phyloP scores from a whole-genome alignment of 2,113 vertebrate genomes.

The Dipodomys merriami region DNA sequence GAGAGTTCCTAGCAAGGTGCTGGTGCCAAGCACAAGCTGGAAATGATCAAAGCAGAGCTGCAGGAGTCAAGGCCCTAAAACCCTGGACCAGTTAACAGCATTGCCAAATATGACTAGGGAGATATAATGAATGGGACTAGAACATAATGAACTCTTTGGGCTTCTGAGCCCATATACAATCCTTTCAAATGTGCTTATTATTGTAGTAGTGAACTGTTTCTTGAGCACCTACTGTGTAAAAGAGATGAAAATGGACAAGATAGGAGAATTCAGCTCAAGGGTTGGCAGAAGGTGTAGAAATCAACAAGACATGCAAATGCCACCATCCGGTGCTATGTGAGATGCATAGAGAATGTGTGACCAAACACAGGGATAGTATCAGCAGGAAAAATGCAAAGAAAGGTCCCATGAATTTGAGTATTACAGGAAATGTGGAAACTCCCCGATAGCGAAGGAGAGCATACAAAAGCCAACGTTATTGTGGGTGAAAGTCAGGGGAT shows the following conservation, averaged over 20 bases:
- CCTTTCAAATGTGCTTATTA: background rate
- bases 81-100: background rate
- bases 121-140: background rate
- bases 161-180: background rate
- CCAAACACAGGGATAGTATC: background rate
- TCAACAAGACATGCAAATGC: background rate
- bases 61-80: background rate
- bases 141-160: no score
- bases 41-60: background rate
- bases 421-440: background rate
- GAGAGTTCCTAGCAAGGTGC: background rate
- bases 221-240: background rate
- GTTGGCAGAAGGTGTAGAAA: background rate
- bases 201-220: background rate
- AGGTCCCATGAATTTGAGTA: background rate
- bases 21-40: conserved; percentile 55
- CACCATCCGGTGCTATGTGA: fast-evolving
- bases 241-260: background rate
- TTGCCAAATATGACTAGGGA: background rate
- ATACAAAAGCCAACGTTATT: background rate
- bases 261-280: background rate
- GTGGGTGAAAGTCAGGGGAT: background rate
- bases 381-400: background rate
- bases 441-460: background rate
- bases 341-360: background rate